Conservation (phyloP, 2,797 vertebrate genomes). For the Argentina silus region DNA sequence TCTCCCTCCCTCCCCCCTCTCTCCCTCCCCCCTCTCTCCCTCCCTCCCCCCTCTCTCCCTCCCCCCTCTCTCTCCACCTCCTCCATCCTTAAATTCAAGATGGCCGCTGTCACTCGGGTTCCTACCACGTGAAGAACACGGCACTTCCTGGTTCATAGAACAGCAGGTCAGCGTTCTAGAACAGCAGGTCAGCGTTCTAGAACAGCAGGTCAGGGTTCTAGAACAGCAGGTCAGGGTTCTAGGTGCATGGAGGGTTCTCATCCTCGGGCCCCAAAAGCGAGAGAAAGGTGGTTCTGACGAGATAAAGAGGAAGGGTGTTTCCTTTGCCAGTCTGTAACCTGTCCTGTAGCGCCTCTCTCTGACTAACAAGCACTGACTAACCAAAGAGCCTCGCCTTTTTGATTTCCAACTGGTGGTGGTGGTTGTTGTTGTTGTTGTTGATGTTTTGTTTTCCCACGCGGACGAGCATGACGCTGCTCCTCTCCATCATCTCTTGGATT, state of each 20-base stretch:
- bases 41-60: constrained; percentile 35
- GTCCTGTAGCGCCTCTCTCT: constrained; percentile 54
- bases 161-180: constrained; percentile 51
- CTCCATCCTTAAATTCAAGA: constrained; percentile 67
- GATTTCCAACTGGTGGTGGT: constrained; percentile 65
- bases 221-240: constrained; percentile 47
- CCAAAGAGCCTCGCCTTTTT: constrained; percentile 59
- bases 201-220: constrained; percentile 54
- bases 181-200: constrained; percentile 54
- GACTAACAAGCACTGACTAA: constrained; percentile 76
- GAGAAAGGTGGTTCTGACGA: not conserved
- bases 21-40: constrained; percentile 31
- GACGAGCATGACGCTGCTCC: constrained; percentile 78
- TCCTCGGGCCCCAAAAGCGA: not conserved
- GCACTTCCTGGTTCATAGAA: constrained; percentile 46
- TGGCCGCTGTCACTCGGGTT: constrained; percentile 61
- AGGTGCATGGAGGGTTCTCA: constrained; percentile 9
- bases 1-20: constrained; percentile 48
- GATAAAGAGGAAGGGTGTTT: constrained; percentile 32
- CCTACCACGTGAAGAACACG: constrained; percentile 32
- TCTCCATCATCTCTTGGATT: constrained; percentile 71
- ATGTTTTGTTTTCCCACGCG: constrained; percentile 65
- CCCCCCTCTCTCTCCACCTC: constrained; percentile 37
- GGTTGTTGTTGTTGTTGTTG: constrained; percentile 60
- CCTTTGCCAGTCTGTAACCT: constrained; percentile 61